Base-by-base conservation (phyloP, 2,113 vertebrate genomes). In the Sinocyclocheilus rhinocerous region DNA sequence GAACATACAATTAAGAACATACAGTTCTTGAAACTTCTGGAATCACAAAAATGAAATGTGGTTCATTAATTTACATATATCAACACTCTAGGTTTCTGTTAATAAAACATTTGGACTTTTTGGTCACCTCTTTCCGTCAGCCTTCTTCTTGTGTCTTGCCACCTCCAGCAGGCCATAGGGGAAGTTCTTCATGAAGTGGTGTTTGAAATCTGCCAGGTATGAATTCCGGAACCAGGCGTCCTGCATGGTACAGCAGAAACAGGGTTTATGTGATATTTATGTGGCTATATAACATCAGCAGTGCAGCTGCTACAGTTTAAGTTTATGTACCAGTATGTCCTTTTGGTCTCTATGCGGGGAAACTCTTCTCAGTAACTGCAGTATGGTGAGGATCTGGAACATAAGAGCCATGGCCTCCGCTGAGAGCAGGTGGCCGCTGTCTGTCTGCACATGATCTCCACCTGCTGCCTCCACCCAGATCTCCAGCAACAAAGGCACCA, bases 121-220 rank as follows among this genome's bases (percentile, higher is more conserved):
- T 69, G 39, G 39, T 55, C 94, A 98, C 97, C 97, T 95, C 96
- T 97, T 99, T 52, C 91, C 95, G 0, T 93, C 93, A 69, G 94
- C 94, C 93, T 97, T 99, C 93, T 95, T 99, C 93, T 91, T 97
- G 78, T 95, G 94, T 91, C 94, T 97, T 48, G 94, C 93, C 73
- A 95, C 93, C 91, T 99, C 98, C 92, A 94, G 94, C 87, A 95
- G 82, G 69, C 95, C 94, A n/a, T 99, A 99, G 26, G 98, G 98
- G 92, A 99, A 99, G 93, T 96, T 95, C 91, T 95, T 97, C 96
- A 99, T 97, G 93, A 99, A 99, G 92, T 99, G 96, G 83, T 97
- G 96, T 91, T 96, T 98, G 92, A 99, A 99, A 91, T 99, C 97
- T 92, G 83, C 92, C 87, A 99, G 95, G 84, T 99, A 99, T 92